A percentile compares a stretch with the other conserved stretches of the same genome.
Conservation (phyloP, 2,888 invertebrate species). For the Trimorus sp. region DNA sequence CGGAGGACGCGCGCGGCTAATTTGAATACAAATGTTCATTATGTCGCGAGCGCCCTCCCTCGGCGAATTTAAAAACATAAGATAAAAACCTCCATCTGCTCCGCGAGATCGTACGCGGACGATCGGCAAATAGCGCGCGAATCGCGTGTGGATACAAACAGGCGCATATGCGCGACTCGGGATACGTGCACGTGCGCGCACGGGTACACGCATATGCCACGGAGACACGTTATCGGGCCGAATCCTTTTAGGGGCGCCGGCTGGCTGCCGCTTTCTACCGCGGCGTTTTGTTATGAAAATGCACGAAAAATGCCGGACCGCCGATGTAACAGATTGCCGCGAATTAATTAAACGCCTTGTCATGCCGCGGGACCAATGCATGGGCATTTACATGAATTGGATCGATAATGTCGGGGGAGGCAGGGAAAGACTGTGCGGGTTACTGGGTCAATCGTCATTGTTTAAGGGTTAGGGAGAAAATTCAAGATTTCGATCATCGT, state of each 20-base stretch:
- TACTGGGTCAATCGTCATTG: too few relatives aligned
- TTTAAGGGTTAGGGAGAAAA: too few relatives aligned
- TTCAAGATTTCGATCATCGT: too few relatives aligned
- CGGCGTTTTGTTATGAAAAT: conserved; percentile 19
- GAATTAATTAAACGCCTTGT: conserved; percentile 14
- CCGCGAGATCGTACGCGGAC: conserved; percentile 62
- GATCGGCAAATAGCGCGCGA: conserved; percentile 64
- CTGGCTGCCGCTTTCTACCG: conserved; percentile 29
- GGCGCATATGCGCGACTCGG: conserved; percentile 51
- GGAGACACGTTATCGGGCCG: conserved; percentile 34
- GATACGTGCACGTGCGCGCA: conserved; percentile 59
- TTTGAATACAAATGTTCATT: conserved; percentile 63
- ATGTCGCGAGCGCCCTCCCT: conserved; percentile 27
- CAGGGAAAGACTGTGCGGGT: too few relatives aligned
- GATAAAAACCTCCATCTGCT: conserved; percentile 61
- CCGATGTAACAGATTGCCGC: background rate
- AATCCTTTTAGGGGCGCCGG: conserved; percentile 51
- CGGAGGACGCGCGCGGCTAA: conserved; percentile 26
- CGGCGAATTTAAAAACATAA: conserved; percentile 41
- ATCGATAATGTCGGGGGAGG: too few relatives aligned
- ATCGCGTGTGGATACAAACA: conserved; percentile 66
- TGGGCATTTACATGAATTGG: too few relatives aligned
- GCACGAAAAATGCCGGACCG: conserved; percentile 9
- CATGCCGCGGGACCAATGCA: too few relatives aligned
- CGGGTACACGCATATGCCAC: conserved; percentile 54